Conservation (phyloP, 2,888 invertebrate genomes). For the Drosophila phalerata region DNA sequence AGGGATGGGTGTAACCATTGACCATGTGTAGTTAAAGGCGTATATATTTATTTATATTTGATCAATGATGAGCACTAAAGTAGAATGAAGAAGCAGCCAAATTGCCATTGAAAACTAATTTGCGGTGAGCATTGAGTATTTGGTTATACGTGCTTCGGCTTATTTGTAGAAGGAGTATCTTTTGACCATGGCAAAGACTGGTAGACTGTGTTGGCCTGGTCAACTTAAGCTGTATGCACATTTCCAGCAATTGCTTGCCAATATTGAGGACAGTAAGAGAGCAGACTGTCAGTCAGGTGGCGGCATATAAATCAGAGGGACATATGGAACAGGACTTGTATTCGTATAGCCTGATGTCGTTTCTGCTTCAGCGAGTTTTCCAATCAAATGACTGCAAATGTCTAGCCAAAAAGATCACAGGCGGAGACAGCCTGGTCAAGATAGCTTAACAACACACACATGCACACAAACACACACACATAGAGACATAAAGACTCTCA, state of each 20-base stretch:
- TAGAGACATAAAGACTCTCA: conserved; percentile 13
- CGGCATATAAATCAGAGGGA: conserved; percentile 43
- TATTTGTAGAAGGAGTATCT: not conserved
- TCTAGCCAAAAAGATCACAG: conserved; percentile 68
- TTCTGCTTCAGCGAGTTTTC: conserved; percentile 80
- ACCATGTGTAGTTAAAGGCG: conserved; percentile 31
- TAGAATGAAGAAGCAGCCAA: not conserved
- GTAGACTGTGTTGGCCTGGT: conserved; percentile 5
- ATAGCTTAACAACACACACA: conserved; percentile 43
- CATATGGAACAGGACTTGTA: conserved; percentile 25
- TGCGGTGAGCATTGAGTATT: conserved; percentile 49
- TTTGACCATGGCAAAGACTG: conserved; percentile 20
- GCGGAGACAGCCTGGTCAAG: conserved; percentile 44
- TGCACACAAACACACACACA: conserved; percentile 21
- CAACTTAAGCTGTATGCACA: conserved; percentile 41
- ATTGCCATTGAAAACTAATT: conserved; percentile 65
- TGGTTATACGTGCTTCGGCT: conserved; percentile 17
- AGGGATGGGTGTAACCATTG: conserved; percentile 1
- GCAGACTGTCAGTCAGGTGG: conserved; percentile 6
- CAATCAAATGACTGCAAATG: conserved; percentile 81
- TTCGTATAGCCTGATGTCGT: conserved; percentile 56
- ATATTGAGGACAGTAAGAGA: conserved; percentile 1
- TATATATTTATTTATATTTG: conserved; percentile 57
- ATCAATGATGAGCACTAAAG: conserved; percentile 4
- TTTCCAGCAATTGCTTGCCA: conserved; percentile 31